Percentiles rank a stretch among this genome's conserved stretches.
Evolutionary conservation across 2,797 vertebrate species (phyloP).

Genomic region (Thunnus albacares): DNA sequence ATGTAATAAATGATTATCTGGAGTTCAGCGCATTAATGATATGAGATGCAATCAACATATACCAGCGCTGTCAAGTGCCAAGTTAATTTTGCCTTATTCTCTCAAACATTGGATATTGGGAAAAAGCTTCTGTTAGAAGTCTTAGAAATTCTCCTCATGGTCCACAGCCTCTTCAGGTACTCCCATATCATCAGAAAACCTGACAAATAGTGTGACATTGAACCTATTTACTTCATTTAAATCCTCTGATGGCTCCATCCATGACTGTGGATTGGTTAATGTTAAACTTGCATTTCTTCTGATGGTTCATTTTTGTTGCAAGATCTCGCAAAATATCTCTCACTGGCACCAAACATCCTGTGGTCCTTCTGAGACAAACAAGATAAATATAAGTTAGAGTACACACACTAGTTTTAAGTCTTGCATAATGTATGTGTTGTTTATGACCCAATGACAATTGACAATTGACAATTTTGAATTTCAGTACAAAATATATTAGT

Average conservation of each 20-base stretch:
- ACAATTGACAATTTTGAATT: no score
- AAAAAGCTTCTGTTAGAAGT: slow-evolving; percentile 8
- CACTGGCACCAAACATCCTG: not conserved
- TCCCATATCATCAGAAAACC: slow-evolving; percentile 28
- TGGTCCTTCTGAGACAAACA: not conserved
- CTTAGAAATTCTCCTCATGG: not conserved
- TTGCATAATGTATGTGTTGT: no score
- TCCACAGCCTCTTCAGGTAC: slow-evolving; percentile 16
- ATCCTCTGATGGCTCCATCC: slow-evolving; percentile 26
- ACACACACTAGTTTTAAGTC: no score
- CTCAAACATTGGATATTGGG: slow-evolving; percentile 18
- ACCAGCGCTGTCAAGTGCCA: slow-evolving; percentile 4
- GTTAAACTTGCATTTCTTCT: slow-evolving; percentile 14
- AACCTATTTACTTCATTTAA: slow-evolving; percentile 8
- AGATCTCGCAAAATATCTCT: slow-evolving; percentile 20
- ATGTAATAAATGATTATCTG: not conserved
- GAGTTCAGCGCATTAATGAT: not conserved
- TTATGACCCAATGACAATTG: no score
- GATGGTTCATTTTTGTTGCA: slow-evolving; percentile 8
- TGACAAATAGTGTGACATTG: slow-evolving; percentile 19
- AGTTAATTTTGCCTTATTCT: slow-evolving; percentile 14
- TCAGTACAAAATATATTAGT: no score
- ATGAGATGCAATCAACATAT: not conserved
- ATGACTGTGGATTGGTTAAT: no score
- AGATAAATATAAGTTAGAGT: not conserved